Evolutionary conservation across 1,140 invertebrate genomes (phyloP).

Genomic region (Chlorops oryzae): DNA sequence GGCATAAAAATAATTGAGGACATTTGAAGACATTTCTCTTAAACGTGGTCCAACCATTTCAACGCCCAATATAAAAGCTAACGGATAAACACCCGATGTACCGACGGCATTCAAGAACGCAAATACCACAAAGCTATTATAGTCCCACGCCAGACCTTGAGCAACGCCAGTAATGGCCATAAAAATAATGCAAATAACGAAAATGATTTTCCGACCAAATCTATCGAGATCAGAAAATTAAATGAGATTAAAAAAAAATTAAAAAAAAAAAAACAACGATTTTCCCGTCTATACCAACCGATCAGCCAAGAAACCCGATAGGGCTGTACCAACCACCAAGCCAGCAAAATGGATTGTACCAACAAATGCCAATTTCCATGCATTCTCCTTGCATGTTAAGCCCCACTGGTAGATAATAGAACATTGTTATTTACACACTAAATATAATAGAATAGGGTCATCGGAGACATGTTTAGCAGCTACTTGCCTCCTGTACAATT

Average conservation of each 20-base stretch:
- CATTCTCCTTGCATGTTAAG: conserved; percentile 55
- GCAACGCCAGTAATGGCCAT: conserved; percentile 54
- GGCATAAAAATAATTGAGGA: conserved; percentile 62
- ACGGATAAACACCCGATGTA: conserved; percentile 56
- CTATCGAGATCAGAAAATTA: conserved; percentile 34
- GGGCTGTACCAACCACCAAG: conserved; percentile 53
- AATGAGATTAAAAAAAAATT: conserved; percentile 6
- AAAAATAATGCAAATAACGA: conserved; percentile 53
- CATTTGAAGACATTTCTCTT: conserved; percentile 59
- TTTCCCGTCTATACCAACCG: conserved; percentile 44
- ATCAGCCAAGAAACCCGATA: conserved; percentile 56
- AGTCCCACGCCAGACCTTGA: conserved; percentile 53
- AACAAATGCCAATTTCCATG: conserved; percentile 59
- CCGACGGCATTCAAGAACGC: conserved; percentile 56
- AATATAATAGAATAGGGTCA: too few species aligned
- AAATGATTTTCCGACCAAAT: conserved; percentile 56
- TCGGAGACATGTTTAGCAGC: too few species aligned
- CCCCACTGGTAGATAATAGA: conserved; percentile 48
- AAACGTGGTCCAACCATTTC: conserved; percentile 60
- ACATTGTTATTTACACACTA: too few species aligned
- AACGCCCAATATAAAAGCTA: conserved; percentile 60
- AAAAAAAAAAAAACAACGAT: conserved; percentile 3
- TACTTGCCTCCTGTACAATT: conserved; percentile 53
- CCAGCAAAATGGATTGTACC: conserved; percentile 59
- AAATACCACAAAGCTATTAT: conserved; percentile 52